A percentile compares a stretch with the other conserved stretches of the same genome.
phyloP scores from a whole-genome alignment of 2,113 vertebrate genomes.

The Dunckerocampus dactyliophorus region DNA sequence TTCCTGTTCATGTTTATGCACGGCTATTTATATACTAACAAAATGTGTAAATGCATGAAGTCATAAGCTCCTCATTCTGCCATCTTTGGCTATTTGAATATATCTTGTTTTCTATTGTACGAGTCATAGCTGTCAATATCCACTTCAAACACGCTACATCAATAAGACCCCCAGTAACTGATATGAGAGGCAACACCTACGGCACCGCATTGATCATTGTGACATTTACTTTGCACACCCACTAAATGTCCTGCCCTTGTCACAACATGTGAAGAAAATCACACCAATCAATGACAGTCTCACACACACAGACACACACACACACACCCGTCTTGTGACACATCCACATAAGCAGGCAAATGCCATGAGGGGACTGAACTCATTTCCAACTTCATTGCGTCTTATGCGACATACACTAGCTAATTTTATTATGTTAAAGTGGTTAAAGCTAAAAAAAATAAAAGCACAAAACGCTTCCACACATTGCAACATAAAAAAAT shows the following conservation, averaged over 20 bases:
- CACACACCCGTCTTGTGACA: conserved; percentile 1
- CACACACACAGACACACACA: conserved; percentile 17
- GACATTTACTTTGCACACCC: conserved; percentile 87
- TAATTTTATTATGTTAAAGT: conserved; percentile 20
- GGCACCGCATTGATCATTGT: conserved; percentile 84
- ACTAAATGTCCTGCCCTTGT: conserved; percentile 80
- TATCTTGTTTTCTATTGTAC: conserved; percentile 29
- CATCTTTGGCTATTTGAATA: conserved; percentile 44
- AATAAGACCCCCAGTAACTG: conserved; percentile 74
- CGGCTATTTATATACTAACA: neutral
- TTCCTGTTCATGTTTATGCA: too few relatives aligned
- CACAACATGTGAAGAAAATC: conserved; percentile 78
- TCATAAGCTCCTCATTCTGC: neutral
- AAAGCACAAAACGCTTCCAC: too few relatives aligned
- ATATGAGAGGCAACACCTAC: conserved; percentile 80
- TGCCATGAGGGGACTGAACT: conserved; percentile 26
- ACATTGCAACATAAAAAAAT: too few relatives aligned
- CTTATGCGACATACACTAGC: conserved; percentile 24
- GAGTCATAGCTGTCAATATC: conserved; percentile 73
- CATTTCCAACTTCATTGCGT: conserved; percentile 39
- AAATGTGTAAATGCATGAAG: too few relatives aligned
- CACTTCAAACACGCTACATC: conserved; percentile 76
- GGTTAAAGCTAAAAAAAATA: conserved; percentile 60
- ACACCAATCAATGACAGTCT: conserved; percentile 59
- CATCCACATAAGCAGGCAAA: neutral